Percentiles rank a stretch among this genome's conserved stretches.
Conservation (phyloP, 1,140 invertebrate species). For the Vollenhovia emeryi region DNA sequence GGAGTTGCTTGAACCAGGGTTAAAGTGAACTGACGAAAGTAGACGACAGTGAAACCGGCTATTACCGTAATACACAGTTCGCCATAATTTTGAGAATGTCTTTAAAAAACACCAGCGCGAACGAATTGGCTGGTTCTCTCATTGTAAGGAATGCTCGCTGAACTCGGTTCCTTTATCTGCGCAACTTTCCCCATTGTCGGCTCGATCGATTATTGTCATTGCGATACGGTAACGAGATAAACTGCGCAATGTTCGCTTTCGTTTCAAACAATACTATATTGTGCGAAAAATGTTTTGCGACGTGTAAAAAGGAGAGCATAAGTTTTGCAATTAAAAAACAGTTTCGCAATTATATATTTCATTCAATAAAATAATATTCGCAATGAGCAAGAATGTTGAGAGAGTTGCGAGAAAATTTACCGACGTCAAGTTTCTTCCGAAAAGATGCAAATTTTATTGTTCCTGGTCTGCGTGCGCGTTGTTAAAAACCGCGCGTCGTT, state of each 20-base stretch:
- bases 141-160: conserved; percentile 43
- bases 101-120: not conserved
- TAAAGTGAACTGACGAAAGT: conserved; percentile 4
- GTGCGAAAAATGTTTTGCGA: conserved; percentile 9
- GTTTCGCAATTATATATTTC: not conserved
- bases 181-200: conserved; percentile 73
- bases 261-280: conserved; percentile 39
- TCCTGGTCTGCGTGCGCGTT: not conserved
- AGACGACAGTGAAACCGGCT: conserved; percentile 13
- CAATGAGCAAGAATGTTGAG: not conserved
- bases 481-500: not conserved
- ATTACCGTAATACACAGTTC: conserved; percentile 26
- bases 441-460: not conserved
- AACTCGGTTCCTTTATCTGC: conserved; percentile 58
- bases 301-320: not conserved
- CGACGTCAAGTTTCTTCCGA: not conserved
- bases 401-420: not conserved
- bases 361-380: not conserved
- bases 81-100: conserved; percentile 36
- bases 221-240: conserved; percentile 62
- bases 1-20: not conserved
- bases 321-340: not conserved
- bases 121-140: conserved; percentile 40
- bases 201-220: conserved; percentile 72
- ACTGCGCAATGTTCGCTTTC: conserved; percentile 54